Percentiles rank a stretch among this genome's conserved stretches.
Evolutionary conservation across 2,888 invertebrate genomes (phyloP).

Genomic region (Thereva unica): DNA sequence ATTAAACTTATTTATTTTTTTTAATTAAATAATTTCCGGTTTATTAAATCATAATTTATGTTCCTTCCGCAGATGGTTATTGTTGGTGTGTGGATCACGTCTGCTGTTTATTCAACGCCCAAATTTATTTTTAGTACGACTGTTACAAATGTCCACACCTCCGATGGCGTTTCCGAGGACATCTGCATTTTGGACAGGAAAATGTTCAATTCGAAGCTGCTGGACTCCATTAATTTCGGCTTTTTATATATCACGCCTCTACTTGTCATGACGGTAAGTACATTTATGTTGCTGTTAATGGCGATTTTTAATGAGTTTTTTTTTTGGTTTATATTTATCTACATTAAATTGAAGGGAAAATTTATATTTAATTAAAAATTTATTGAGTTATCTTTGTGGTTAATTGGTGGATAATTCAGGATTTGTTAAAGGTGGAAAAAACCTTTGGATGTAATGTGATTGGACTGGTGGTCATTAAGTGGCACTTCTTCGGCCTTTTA

Average conservation of each 20-base stretch:
- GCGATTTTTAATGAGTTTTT: background rate
- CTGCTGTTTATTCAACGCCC: constrained; percentile 81
- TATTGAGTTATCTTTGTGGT: no score
- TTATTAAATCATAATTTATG: constrained; percentile 34
- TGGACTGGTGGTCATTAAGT: no score
- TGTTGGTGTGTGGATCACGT: constrained; percentile 78
- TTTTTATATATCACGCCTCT: constrained; percentile 82
- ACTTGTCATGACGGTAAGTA: constrained; percentile 74
- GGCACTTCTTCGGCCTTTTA: no score
- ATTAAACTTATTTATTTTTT: background rate
- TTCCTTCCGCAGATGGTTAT: constrained; percentile 69
- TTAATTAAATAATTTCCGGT: background rate
- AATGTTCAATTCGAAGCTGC: constrained; percentile 76
- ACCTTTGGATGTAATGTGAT: no score
- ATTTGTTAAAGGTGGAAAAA: no score
- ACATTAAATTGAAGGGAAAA: background rate
- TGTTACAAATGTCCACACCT: constrained; percentile 62
- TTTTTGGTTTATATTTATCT: background rate
- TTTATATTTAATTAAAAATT: no score
- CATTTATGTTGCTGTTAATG: no score
- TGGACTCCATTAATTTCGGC: constrained; percentile 81
- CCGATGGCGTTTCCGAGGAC: constrained; percentile 55
- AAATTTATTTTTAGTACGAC: constrained; percentile 84
- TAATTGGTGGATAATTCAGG: no score
- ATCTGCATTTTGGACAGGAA: constrained; percentile 76